phyloP scores from a whole-genome alignment of 2,888 invertebrate species.

The Platycnemis pennipes region DNA sequence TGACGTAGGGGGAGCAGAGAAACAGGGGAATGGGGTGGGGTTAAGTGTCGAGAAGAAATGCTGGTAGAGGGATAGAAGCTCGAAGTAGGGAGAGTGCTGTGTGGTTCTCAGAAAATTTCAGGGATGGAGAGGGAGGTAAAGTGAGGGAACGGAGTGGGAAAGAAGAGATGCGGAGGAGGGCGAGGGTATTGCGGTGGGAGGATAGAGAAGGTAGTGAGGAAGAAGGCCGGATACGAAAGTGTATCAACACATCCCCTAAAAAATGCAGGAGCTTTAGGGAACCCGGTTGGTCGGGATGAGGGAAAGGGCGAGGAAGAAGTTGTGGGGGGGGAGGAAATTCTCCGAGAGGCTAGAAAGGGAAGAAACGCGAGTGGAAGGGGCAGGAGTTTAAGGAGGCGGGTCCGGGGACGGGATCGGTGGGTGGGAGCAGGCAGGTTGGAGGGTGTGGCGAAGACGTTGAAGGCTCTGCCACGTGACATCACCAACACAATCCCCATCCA shows the following conservation, averaged over 20 bases:
- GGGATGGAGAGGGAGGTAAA: background rate
- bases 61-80: too few species aligned
- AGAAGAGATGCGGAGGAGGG: background rate
- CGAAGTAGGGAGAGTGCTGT: constrained; percentile 21
- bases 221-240: constrained; percentile 11
- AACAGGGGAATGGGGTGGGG: background rate
- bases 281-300: background rate
- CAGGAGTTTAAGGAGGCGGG: too few species aligned
- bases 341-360: too few species aligned
- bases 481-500: too few species aligned
- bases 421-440: too few species aligned
- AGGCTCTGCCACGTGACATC: background rate
- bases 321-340: background rate
- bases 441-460: background rate
- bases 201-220: background rate
- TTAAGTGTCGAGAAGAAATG: background rate
- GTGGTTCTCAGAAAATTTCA: background rate
- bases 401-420: too few species aligned
- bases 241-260: constrained; percentile 45
- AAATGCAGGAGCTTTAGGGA: constrained; percentile 10
- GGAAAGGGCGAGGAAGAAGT: background rate
- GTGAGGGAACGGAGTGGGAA: background rate
- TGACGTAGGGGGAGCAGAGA: too few species aligned
- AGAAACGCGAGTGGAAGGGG: background rate
- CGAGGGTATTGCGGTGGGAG: background rate